Percentiles rank a stretch among this genome's conserved stretches.
Evolutionary conservation across 2,888 invertebrate genomes (phyloP).

Genomic region (Petrophora chlorosata): DNA sequence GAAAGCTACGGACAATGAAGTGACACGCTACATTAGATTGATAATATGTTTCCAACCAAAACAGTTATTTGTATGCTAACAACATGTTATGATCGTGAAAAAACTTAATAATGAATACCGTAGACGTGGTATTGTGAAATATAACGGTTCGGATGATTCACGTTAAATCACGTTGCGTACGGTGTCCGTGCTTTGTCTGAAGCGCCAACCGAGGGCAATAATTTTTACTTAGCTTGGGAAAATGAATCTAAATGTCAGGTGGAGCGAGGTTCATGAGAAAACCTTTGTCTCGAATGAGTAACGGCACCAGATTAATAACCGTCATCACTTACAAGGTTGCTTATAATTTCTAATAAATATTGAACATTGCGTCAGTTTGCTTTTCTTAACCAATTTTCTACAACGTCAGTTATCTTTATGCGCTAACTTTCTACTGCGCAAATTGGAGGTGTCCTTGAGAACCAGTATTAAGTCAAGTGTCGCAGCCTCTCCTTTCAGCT

Average conservation of each 20-base stretch:
- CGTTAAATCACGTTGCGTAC: constrained; percentile 33
- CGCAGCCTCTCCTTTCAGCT: constrained; percentile 12
- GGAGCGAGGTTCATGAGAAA: constrained; percentile 17
- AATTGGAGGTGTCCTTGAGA: constrained; percentile 6
- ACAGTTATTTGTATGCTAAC: constrained; percentile 26
- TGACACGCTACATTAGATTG: constrained; percentile 13
- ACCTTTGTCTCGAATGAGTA: constrained; percentile 15
- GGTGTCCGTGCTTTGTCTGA: constrained; percentile 30
- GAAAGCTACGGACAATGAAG: constrained; percentile 10
- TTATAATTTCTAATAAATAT: constrained; percentile 5
- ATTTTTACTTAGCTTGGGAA: constrained; percentile 18
- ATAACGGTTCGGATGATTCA: constrained; percentile 37
- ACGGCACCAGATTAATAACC: constrained; percentile 4
- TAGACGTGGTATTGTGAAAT: constrained; percentile 37
- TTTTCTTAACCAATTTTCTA: constrained; percentile 1
- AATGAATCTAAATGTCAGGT: constrained; percentile 5
- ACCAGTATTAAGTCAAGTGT: constrained; percentile 14
- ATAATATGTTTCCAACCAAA: constrained; percentile 19
- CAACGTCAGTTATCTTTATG: not conserved
- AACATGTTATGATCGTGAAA: constrained; percentile 26
- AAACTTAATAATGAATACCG: constrained; percentile 27
- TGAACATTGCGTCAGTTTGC: constrained; percentile 9
- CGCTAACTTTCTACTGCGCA: constrained; percentile 10
- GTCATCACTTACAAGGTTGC: not conserved
- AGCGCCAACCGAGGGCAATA: constrained; percentile 16